Base-by-base conservation (phyloP, 2,797 vertebrate genomes). In the Percopsis omiscomaycus region DNA sequence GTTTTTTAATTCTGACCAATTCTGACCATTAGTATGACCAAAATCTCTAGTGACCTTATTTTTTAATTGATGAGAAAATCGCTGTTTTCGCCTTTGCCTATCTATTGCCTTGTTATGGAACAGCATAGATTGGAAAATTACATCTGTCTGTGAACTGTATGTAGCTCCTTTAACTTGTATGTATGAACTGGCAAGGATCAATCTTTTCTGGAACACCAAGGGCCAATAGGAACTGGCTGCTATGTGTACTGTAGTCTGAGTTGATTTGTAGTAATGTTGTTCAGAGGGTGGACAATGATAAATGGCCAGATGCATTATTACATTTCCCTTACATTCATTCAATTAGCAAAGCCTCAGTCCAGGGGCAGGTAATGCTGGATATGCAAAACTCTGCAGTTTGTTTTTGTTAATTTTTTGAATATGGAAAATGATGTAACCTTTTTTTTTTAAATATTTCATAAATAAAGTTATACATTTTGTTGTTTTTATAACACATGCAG, bases 261-360 rank as follows among this genome's bases (percentile, higher is more conserved):
- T 15, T 65, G 69, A 80, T 60, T 61, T 62, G 29, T 37, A 72
- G 68, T 64, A 59, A 72, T 78, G 52, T 3, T 52, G 71, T 66
- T 66, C 69, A 66, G 69, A 68, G 54, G 72, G 59, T 50, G 32
- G 73, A 71, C 68, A 78, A 44, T 74, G 81, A 85, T 77, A 48
- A 50, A 80, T 83, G 52, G 16, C 51, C n/a, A 37, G 59, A 63
- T 64, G 56, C 32, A 48, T 68, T 64, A 77, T 73, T 76, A 51
- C 48, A 73, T 79, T 79, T 67, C 29, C 59, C 58, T 61, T 6
- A 67, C 58, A 66, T 60, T 29, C 37, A 53, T 59, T 59, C 11
- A 55, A 37, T 64, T 55, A 54, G 30, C 28, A 47, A 57, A 70
- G 16, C 49, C 47, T 57, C 52, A 52, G 59, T 61, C 60, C 42